phyloP scores from a whole-genome alignment of 2,888 invertebrate genomes.

The Cyaniris semiargus region DNA sequence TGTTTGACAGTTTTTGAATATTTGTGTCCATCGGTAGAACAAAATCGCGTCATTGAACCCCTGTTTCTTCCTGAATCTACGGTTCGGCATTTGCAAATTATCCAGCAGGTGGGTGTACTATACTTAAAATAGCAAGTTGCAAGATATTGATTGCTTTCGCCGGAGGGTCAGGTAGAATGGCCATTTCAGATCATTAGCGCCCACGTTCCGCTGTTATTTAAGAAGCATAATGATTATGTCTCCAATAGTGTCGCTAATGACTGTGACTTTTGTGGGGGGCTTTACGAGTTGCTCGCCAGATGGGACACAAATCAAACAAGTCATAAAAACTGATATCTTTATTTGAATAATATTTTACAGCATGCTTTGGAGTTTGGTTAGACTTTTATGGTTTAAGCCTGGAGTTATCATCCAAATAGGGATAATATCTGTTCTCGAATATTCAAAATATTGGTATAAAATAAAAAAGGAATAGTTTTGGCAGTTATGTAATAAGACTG shows the following conservation, averaged over 20 bases:
- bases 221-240: constrained; percentile 35
- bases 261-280: constrained; percentile 44
- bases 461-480: not conserved
- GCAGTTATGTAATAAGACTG: not conserved
- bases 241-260: constrained; percentile 43
- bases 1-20: not conserved
- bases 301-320: constrained; percentile 35
- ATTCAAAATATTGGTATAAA: not conserved
- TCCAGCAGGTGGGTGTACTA: not conserved
- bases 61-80: not conserved
- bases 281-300: constrained; percentile 44
- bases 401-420: not conserved
- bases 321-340: constrained; percentile 8
- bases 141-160: constrained; percentile 9
- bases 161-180: constrained; percentile 11
- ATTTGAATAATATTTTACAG: constrained; percentile 10
- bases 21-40: not conserved
- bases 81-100: not conserved
- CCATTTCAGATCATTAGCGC: constrained; percentile 21
- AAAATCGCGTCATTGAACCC: not conserved
- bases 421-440: not conserved
- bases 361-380: not conserved
- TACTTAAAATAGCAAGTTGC: not conserved
- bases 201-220: constrained; percentile 25
- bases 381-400: constrained; percentile 1